Conservation (phyloP, 2,888 invertebrate genomes). For the Caenorhabditis zanzibari region DNA sequence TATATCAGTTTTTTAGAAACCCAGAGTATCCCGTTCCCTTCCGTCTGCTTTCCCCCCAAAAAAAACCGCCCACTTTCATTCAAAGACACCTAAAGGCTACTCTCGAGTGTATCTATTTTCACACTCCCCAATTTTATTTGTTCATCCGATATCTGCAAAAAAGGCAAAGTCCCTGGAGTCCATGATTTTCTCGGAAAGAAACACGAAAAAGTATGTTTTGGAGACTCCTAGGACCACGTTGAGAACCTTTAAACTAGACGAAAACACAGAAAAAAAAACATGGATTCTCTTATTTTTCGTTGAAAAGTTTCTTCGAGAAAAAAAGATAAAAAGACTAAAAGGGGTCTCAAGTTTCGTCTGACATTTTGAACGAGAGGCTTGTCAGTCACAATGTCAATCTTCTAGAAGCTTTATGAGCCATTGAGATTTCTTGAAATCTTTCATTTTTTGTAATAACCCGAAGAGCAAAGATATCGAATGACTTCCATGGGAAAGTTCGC, state of each 20-base stretch:
- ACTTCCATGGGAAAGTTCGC: neutral
- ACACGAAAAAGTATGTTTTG: conserved; percentile 32
- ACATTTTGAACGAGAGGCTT: conserved; percentile 22
- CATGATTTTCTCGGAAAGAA: conserved; percentile 18
- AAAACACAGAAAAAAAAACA: conserved; percentile 12
- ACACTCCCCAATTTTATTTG: conserved; percentile 9
- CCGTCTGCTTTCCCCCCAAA: neutral
- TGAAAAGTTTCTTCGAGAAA: conserved; percentile 17
- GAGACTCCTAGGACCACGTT: conserved; percentile 1
- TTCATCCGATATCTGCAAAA: conserved; percentile 32
- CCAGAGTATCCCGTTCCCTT: conserved; percentile 10
- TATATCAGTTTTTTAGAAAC: too few species aligned
- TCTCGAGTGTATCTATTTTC: conserved; percentile 24
- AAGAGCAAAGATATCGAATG: conserved; percentile 12
- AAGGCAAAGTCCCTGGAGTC: conserved; percentile 29
- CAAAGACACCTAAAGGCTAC: conserved; percentile 7
- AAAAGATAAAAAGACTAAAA: conserved; percentile 9
- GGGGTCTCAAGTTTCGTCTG: conserved; percentile 24
- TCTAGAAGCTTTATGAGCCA: conserved; percentile 28
- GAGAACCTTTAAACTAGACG: conserved; percentile 9
- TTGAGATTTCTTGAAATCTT: conserved; percentile 1
- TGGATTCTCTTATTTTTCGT: conserved; percentile 14
- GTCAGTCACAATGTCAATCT: conserved; percentile 48
- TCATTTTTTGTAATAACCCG: conserved; percentile 21
- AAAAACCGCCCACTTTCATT: conserved; percentile 14